Percentiles rank a stretch among this genome's conserved stretches.
Conservation (phyloP, 2,113 vertebrate genomes). For the Microtus ochrogaster region DNA sequence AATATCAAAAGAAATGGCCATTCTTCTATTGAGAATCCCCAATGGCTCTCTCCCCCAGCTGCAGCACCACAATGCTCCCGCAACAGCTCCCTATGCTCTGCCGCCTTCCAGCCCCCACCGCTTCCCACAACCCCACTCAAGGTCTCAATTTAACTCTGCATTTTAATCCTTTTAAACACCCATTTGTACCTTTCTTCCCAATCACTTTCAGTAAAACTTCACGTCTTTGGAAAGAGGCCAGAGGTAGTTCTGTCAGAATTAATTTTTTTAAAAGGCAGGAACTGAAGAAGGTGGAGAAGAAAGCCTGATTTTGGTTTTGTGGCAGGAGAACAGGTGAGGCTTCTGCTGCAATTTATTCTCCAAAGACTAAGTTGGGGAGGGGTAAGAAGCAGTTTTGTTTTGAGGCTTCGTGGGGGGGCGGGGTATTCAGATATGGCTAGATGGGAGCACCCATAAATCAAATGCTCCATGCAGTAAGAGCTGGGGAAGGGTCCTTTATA, state of each 20-base stretch:
- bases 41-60: not conserved
- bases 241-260: conserved; percentile 55
- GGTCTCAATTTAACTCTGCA: conserved; percentile 6
- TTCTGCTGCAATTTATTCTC: not conserved
- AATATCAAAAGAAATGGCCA: conserved; percentile 66
- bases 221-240: conserved; percentile 58
- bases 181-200: conserved; percentile 61
- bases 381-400: not conserved
- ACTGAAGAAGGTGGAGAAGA: conserved; percentile 17
- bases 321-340: not conserved
- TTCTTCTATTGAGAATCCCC: conserved; percentile 56
- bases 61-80: not conserved
- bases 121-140: not conserved
- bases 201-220: conserved; percentile 55
- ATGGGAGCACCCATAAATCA: not conserved
- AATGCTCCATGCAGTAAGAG: not conserved
- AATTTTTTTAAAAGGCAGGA: conserved; percentile 20
- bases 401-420: not conserved
- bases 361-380: not conserved
- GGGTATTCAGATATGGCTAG: not conserved
- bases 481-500: not conserved
- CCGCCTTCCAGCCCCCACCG: not conserved
- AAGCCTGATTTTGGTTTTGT: conserved; percentile 36
- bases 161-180: conserved; percentile 70
- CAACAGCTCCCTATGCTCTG: not conserved